Evolutionary conservation across 2,797 vertebrate species (phyloP), one percentile per base, ranked within the genome.

Genomic region (Ctenopoma kingsleyae): DNA sequence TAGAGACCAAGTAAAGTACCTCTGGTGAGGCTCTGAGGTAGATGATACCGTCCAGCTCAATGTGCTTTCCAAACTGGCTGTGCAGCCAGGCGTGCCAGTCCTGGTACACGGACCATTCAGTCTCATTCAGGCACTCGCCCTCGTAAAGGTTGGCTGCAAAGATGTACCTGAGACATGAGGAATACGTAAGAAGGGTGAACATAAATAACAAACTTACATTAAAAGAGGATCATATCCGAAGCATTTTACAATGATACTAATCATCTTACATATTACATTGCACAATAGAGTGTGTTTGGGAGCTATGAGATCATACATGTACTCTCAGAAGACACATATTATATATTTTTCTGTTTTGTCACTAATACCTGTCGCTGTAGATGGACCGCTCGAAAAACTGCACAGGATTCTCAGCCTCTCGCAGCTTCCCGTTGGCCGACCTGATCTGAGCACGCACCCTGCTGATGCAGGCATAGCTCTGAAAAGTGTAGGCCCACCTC

Each of bases 401-500:
- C 19, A 95, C 97, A 0, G 97, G 96, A 0, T 95, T 87, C 74
- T 94, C 94, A 0, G 87, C 91, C 6, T 96, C 90, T 17, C 25
- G 70, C 8, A 95, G 89, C 38, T 93, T 96, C 52, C 94, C 94
- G 0, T 90, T 90, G 43, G 96, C 90, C 15, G 90, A 89, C 0
- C 44, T 68, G 6, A 98, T 96, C 90, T 99, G 98, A 0, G 97
- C 92, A 0, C 97, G 93, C 49, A 97, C 93, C 7, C 97, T 91
- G 92, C 98, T 98, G 85, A 99, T 95, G 71, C 96, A 98, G 1
- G 96, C 97, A 0, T 98, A 98, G 0, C 93, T 94, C 78, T 99
- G 98, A 93, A 99, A 99, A 0, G 97, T 99, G 83, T 96, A 97
- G 1, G 97, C 95, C 98, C 97, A 99, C 5, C 97, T 82, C 62